Percentiles rank a stretch among this genome's conserved stretches.
Conservation (phyloP, 1,140 invertebrate genomes). For the Zaprionus tsacasi region DNA sequence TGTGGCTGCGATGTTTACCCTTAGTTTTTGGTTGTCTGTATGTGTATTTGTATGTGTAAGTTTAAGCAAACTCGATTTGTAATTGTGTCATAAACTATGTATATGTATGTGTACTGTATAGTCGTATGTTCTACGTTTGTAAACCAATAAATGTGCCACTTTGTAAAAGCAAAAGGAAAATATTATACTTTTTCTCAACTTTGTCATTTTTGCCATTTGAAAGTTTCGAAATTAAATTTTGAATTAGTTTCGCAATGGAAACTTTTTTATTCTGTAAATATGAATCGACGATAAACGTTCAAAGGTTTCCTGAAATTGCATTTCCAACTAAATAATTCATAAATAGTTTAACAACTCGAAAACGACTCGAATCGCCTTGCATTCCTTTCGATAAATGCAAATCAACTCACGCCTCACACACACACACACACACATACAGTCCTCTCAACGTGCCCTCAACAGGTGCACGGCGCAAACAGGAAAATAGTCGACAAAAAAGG, state of each 20-base stretch:
- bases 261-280: not conserved
- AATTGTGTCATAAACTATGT: not conserved
- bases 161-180: not conserved
- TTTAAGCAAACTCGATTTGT: constrained; percentile 8
- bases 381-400: not conserved
- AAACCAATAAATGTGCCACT: constrained; percentile 52
- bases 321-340: not conserved
- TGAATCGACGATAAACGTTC: not conserved
- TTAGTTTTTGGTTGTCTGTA: constrained; percentile 37
- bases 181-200: not conserved
- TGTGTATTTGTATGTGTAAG: constrained; percentile 46
- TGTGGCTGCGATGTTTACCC: constrained; percentile 30
- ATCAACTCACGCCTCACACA: not conserved
- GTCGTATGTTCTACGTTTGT: constrained; percentile 3
- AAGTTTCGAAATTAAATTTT: not conserved
- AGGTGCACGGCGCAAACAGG: constrained; percentile 45
- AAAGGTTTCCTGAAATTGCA: not conserved
- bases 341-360: not conserved
- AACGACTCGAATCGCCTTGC: not conserved
- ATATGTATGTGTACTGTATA: not conserved
- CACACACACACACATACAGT: not conserved
- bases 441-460: constrained; percentile 28
- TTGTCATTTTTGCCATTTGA: not conserved
- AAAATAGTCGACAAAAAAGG: constrained; percentile 28
- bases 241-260: not conserved